These are phyloP conservation scores for Arenicola marina DNA, from an alignment of 2,888 invertebrate species.

Conservation along the genomic window DNA sequence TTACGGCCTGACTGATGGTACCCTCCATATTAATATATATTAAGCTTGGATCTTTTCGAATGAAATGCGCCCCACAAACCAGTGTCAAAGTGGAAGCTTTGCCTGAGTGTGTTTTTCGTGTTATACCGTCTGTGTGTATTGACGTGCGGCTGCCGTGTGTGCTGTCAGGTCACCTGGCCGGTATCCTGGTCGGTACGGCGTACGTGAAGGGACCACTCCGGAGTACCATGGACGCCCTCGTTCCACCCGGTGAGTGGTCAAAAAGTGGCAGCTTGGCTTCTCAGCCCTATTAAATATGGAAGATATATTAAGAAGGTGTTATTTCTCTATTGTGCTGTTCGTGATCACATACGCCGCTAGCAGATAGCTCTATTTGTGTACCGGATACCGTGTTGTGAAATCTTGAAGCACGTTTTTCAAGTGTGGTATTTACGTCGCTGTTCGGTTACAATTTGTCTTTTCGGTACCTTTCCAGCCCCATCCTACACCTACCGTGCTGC, in stretches of 20 bases:
- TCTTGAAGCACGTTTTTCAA: neutral
- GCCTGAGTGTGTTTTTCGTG: neutral
- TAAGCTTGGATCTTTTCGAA: too few species aligned
- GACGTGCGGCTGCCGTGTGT: conserved; percentile 4
- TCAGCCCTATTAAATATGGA: neutral
- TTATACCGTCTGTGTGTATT: neutral
- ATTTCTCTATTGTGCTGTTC: neutral
- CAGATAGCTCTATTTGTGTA: too few species aligned
- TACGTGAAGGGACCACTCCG: conserved; percentile 66
- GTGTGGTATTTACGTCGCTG: neutral
- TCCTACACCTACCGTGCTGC: neutral
- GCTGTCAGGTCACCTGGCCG: conserved; percentile 69
- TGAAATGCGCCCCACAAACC: neutral
- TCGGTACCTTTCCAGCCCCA: neutral
- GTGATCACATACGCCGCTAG: neutral
- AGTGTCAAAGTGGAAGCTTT: too few species aligned
- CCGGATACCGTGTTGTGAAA: neutral
- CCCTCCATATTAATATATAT: neutral
- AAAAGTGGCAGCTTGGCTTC: neutral
- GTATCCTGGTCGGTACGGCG: conserved; percentile 68
- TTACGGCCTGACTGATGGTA: neutral
- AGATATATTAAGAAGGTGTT: neutral
- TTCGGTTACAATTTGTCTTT: neutral
- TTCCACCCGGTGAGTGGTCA: neutral
- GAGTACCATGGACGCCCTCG: conserved; percentile 49